Base-by-base conservation (phyloP, 1,140 invertebrate species). In the Helicoverpa armigera region DNA sequence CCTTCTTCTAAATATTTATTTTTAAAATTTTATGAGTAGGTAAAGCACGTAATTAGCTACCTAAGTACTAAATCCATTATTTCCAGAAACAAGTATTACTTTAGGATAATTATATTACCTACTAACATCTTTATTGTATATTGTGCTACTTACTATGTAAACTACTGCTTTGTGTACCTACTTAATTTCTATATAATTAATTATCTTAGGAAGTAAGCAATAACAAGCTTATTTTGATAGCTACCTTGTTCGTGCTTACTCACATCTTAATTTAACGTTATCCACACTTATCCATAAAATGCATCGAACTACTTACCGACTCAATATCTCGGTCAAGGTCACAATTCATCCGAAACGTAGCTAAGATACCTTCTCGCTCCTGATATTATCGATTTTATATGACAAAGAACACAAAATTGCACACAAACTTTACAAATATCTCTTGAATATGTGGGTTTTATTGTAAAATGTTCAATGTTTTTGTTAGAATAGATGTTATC, bases 281-380 rank as follows among this genome's bases (percentile, higher is more conserved):
- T 31, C 3, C 7, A 63, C 10, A 60, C 29, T 14, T 29, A 67
- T 67, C 63, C 5, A 23, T 18, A 48, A 67, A 65, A 3, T 65
- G 35, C 63, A 65, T 13, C n/a, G 14, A 2, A 50, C 18, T 50
- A 61, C 58, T 14, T 61, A 69, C 65, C 61, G 4, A 18, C 65
- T 69, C 65, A 69, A 69, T 48, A 69, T 69, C 65, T 69, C 10
- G 65, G 65, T 50, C 65, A 69, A 69, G 65, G 65, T 69, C 65
- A 50, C 16, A 18, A 12, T 16, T 51, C 65, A n/a, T 50, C 65
- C 3, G 43, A 16, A 51, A 23, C 65, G 43, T 16, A 50, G 65
- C n/a, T n/a, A 18, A 43, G 35, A 69, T 50, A 12, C 3, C 4
- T 11, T 12, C 50, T 43, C 16, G 10, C n/a, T 11, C 5, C 2